Base-by-base conservation (phyloP, 2,888 invertebrate genomes). In the Bombyx huttoni region DNA sequence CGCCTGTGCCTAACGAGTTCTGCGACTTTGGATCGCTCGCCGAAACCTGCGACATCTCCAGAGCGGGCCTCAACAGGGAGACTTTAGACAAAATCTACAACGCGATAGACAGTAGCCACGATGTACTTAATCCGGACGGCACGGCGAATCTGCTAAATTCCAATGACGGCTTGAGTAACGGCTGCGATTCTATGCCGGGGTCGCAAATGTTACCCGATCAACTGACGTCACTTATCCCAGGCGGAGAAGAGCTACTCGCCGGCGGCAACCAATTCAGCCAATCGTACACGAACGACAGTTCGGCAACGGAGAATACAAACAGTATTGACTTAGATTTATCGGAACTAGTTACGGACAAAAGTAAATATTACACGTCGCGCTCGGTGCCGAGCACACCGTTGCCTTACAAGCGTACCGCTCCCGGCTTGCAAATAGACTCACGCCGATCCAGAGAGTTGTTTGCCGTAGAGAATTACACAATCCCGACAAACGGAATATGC, bases 371-470 rank as follows among this genome's bases (percentile, higher is more conserved):
- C 56, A 86, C 91, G 33, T 93, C 93, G 13, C 89, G 93, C 35
- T 93, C 93, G 10, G 93, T 93, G 49, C 93, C 93, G 24, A 91
- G 90, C 58, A 93, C 93, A 5, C 93, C 93, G 14, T 63, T 92
- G 56, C 92, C 92, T 1, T 89, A 75, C 66, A 84, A 78, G 61
- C 83, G 83, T 51, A 72, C 76, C 48, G 75, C 70, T 50, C 73
- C 83, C 12, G 81, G 73, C 58, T 64, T 81, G 58, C 81, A 83
- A 58, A 80, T 82, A 53, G 85, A 82, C 60, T 77, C 78, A 51
- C 81, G 81, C 48, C 81, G 79, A 45, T 74, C 80, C n/a, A 65
- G 82, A 47, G 81, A 81, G 54, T 56, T 81, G 47, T 84, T 84
- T 59, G 59, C 79, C 1, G 61, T 80, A 1, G 78, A 80, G 8